Base-by-base conservation (phyloP, 2,888 invertebrate genomes). In the Stramonita haemastoma region DNA sequence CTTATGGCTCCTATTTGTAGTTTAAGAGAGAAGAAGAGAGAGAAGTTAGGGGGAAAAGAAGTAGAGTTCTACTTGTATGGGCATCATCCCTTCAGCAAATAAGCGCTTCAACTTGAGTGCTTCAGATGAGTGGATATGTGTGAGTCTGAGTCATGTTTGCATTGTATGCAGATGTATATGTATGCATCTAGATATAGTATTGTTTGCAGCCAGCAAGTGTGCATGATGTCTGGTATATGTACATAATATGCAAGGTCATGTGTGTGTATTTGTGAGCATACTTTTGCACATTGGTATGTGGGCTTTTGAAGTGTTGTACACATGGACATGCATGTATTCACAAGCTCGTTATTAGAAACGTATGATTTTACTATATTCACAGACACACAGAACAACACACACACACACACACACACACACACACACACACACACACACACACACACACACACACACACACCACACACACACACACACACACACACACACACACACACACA, bases 351-450 rank as follows among this genome's bases (percentile, higher is more conserved):
- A 2, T 46, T 46, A 46, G 46, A 46, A 46, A 46, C 46, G 2
- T 46, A 46, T 46, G n/a, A n/a, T n/a, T 5, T 46, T 46, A 46
- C 2, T 46, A 8, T 46, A 46, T 46, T 46, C 5, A 6, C 34
- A 29, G 56, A 57, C 32, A 19, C 66, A 60, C 86, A 66, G 66
- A 26, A 66, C 86, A 34, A 29, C 79, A 79, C 34, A 79, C 79
- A 79, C 79, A 79, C 79, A 34, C 79, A 79, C 79, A 29, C 34
- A 79, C 29, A 79, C 79, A 79, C 34, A 34, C 34, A 79, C 19
- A 79, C 34, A 34, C 56, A 84, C 56, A 56, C 56, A 84, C 34
- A 57, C 56, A 84, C 84, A 84, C 56, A 29, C 57, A 57, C 84
- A 84, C 84, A 84, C 57, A 84, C 29, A 11, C 84, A 46, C 17